Evolutionary conservation across 2,888 invertebrate genomes (phyloP), one percentile per base, ranked within the genome.

Genomic region (Salticus scenicus): DNA sequence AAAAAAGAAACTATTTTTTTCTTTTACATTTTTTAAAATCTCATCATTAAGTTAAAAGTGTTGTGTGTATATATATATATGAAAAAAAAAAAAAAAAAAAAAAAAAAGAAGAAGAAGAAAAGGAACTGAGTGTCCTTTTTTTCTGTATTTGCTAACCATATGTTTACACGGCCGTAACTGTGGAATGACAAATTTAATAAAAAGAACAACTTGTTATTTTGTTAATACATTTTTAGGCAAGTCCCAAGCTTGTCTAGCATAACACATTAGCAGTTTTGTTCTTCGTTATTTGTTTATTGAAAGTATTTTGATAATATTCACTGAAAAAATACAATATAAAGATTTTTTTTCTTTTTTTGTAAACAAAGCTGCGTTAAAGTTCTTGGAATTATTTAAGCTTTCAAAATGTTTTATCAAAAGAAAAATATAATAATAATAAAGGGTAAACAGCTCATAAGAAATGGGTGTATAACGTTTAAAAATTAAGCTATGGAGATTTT

Each of bases 1-100:
- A 77, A 84, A 84, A 84, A 47, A 31, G 17, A 20, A 69, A 10
- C n/a, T 27, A 20, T 69, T 37, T 74, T 74, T 81, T 42, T 81
- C n/a, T n/a, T n/a, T n/a, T n/a, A n/a, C n/a, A n/a, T 74, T 69
- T 42, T 42, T 33, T 7, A 41, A 31, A 24, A 41, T 57, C 64
- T 42, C 24, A 57, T 47, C 75, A 64, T 27, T 27, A 30, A 75
- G 42, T 31, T 14, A 14, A 4, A 72, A 31, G 33, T 27, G 47
- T 75, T 33, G 31, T 20, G n/a, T n/a, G n/a, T n/a, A n/a, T n/a
- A n/a, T n/a, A n/a, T n/a, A n/a, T n/a, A n/a, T n/a, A n/a, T n/a
- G n/a, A n/a, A n/a, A n/a, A n/a, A n/a, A n/a, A n/a, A n/a, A n/a
- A n/a, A n/a, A n/a, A n/a, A n/a, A n/a, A n/a, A n/a, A n/a, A n/a